Evolutionary conservation across 2,888 invertebrate genomes (phyloP), one percentile per base, ranked within the genome.

Genomic region (Polyommatus icarus): DNA sequence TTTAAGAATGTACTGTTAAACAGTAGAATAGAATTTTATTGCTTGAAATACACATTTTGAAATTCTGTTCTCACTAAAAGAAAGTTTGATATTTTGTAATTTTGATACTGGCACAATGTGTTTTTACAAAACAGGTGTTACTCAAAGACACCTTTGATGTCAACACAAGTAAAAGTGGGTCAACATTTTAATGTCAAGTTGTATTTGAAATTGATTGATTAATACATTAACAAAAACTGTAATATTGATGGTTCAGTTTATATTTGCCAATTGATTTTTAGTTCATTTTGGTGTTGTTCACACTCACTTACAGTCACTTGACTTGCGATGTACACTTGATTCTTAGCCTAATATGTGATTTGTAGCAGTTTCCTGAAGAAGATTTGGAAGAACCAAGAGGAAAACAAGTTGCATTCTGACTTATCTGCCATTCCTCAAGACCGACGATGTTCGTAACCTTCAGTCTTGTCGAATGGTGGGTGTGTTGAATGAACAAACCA

Each of bases 381-480:
- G 20, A 73, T 20, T 46, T n/a, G 5, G 75, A 76, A 72, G 40
- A 83, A 72, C 15, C 24, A 40, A 83, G 82, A 78, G 80, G 40
- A 78, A 76, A 71, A 40, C 36, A 75, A 76, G 46, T 29, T 73
- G 73, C 85, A 79, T 83, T 78, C 20, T 78, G 83, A 85, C 87
- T 83, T 71, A 79, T 83, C 92, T 90, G 83, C 82, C 89, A 80
- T 92, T 92, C 89, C 85, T 84, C 92, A 90, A 79, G 93, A 92
- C 91, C 91, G 84, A 79, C 84, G 91, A 82, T 84, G 80, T 59
- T 46, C 71, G 79, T 79, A 77, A 24, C 86, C 87, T 82, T 93
- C 93, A 93, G 93, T 93, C 93, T 93, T 93, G 93, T 93, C 93
- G 93, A 93, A 93, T 93, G 93, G 93, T 93, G 93, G 93, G 93